Percentiles rank a stretch among this genome's conserved stretches.
Evolutionary conservation across 2,888 invertebrate genomes (phyloP).

Genomic region (Lingula anatina): DNA sequence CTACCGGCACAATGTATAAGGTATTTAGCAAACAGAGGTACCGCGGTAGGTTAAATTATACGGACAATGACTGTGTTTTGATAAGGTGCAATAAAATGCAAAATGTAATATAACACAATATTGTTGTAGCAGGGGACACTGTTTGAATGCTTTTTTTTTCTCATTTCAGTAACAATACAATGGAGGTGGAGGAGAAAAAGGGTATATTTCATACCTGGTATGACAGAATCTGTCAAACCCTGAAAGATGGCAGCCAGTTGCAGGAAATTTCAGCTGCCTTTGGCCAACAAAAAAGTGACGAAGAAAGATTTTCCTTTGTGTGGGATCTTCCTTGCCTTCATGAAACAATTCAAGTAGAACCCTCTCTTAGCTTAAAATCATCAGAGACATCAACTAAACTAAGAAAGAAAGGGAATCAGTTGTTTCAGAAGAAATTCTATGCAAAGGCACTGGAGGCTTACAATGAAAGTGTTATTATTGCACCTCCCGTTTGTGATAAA

Average conservation of each 20-base stretch:
- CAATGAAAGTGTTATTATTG: constrained; percentile 27
- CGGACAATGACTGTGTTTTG: too few species aligned
- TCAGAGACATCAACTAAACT: constrained; percentile 31
- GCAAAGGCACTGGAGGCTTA: constrained; percentile 30
- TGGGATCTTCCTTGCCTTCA: constrained; percentile 18
- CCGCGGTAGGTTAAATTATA: too few species aligned
- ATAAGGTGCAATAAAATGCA: too few species aligned
- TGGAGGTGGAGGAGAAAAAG: too few species aligned
- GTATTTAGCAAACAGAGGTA: too few species aligned
- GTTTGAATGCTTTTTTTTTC: too few species aligned
- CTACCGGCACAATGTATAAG: too few species aligned
- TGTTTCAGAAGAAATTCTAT: constrained; percentile 33
- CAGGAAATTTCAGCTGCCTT: constrained; percentile 12
- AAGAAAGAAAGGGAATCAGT: constrained; percentile 43
- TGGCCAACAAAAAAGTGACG: constrained; percentile 18
- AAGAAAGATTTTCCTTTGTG: constrained; percentile 19
- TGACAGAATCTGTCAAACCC: neutral
- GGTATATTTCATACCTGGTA: neutral
- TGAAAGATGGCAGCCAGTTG: neutral
- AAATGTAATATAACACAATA: too few species aligned
- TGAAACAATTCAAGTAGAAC: constrained; percentile 20
- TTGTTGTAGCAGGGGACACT: too few species aligned
- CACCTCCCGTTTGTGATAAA: constrained; percentile 15
- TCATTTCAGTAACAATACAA: too few species aligned
- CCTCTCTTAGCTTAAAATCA: constrained; percentile 27